Base-by-base conservation (phyloP, 1,140 invertebrate species). In the Hesperophylax magnus region DNA sequence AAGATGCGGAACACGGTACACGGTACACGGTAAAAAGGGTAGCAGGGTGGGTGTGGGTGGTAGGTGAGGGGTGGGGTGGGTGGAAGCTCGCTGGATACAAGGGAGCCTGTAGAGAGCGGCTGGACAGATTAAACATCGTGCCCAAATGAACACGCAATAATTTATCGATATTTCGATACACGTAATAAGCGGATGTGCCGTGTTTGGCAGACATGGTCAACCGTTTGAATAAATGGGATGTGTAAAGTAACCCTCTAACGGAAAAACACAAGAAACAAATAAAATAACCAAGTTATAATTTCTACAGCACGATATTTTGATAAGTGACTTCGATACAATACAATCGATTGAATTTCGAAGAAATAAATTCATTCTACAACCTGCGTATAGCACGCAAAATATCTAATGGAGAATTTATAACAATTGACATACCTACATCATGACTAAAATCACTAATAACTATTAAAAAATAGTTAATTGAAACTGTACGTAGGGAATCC, bases 91-190 rank as follows among this genome's bases (percentile, higher is more conserved):
- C 75, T 34, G 76, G 67, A 58, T 47, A 47, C 39, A 14, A 17
- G 61, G 60, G 76, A 52, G 61, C 22, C 34, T 67, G 60, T 18
- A 61, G 76, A 27, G 76, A 78, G 52, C 60, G 81, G 74, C 79
- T 82, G 83, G 86, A 88, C 88, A 90, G 89, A 90, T 90, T 90
- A 90, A 90, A 90, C 89, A 90, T 89, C 87, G 86, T 86, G 87
- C 86, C 85, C 87, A 90, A 90, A 90, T 89, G 89, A 90, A 89
- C 88, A 88, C 86, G 85, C 86, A 84, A 88, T 89, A 90, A 90
- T 89, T 89, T 90, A 90, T 89, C 85, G 87, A 85, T 86, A 87
- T 87, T 87, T 86, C 88, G 87, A 88, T 88, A 86, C 82, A 81
- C 88, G 88, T 90, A 89, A 89, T 89, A 89, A 89, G 88, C 87